Evolutionary conservation across 1,140 invertebrate species (phyloP).

Genomic region (Drosophila bocqueti): DNA sequence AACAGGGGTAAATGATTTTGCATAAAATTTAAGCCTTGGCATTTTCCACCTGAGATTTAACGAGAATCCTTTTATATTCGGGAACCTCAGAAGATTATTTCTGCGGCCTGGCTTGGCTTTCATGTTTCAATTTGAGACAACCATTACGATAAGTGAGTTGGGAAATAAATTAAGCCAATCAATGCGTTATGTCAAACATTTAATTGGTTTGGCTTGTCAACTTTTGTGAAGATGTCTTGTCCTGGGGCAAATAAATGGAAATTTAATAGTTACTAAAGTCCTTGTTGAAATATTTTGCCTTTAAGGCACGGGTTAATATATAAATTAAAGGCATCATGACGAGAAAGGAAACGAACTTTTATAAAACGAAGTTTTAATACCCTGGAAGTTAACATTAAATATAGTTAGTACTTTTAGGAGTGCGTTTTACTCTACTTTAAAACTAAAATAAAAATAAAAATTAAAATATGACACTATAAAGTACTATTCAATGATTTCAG

Average conservation of each 20-base stretch:
- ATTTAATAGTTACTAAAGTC: neutral
- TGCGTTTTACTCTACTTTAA: too few species aligned
- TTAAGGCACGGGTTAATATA: neutral
- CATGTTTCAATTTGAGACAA: constrained; percentile 56
- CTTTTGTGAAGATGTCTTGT: neutral
- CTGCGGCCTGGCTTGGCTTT: constrained; percentile 24
- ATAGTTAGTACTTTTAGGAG: too few species aligned
- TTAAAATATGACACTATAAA: too few species aligned
- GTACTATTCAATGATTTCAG: neutral
- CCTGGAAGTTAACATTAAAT: neutral
- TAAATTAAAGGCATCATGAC: neutral
- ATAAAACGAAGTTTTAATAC: neutral
- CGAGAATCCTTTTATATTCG: constrained; percentile 5
- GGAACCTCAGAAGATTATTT: constrained; percentile 12
- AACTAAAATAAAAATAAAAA: too few species aligned
- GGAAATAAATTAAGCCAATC: constrained; percentile 44
- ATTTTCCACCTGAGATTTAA: constrained; percentile 36
- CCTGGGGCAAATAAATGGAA: neutral
- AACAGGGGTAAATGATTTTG: constrained; percentile 54
- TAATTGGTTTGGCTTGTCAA: constrained; percentile 37
- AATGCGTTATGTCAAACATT: constrained; percentile 28
- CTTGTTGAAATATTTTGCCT: neutral
- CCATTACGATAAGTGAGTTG: constrained; percentile 24
- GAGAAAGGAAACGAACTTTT: too few species aligned
- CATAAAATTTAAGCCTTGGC: constrained; percentile 51